Base-by-base conservation (phyloP, 2,888 invertebrate genomes). In the Atrina japonica region DNA sequence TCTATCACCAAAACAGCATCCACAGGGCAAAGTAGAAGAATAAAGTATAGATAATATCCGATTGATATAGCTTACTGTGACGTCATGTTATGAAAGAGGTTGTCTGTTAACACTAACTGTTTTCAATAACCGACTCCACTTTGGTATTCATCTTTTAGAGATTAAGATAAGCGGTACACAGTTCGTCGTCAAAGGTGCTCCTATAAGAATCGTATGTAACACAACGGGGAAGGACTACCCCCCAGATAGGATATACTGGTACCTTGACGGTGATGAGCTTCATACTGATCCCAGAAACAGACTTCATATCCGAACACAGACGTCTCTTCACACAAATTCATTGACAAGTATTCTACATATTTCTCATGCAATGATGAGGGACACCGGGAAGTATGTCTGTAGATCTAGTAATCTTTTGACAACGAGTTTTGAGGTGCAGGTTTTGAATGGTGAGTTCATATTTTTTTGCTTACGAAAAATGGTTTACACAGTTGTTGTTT, bases 161-260 rank as follows among this genome's bases (percentile, higher is more conserved):
- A 78, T 83, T 16, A 73, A 77, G 43, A 74, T 82, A 5, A 68
- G 70, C 11, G 83, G 83, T 2, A 78, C 75, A 21, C 66, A 68
- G 25, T 81, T 76, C 58, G 75, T 83, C 9, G 81, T 78, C 43
- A 70, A 67, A 35, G 80, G 79, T 7, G 70, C 68, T 16, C 64
- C 70, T 11, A 70, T 83, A 9, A 59, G 72, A 18, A 65, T 83
- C 25, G 64, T 70, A 21, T 83, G 83, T 67, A 83, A 83, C 55
- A 80, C 81, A 18, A 77, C 83, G 0, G 80, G 81, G 1, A 74
- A 73, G 25, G 81, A 77, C 7, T 75, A 80, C 25, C 81, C 83
- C 1, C 82, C 83, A 11, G 76, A 76, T 40, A 73, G 79, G n/a
- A 69, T 83, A 9, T 70, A 76, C 29, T 83, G 83, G 83, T 82